Conservation (phyloP, 2,797 vertebrate species). For the Phylloscopus collybita region DNA sequence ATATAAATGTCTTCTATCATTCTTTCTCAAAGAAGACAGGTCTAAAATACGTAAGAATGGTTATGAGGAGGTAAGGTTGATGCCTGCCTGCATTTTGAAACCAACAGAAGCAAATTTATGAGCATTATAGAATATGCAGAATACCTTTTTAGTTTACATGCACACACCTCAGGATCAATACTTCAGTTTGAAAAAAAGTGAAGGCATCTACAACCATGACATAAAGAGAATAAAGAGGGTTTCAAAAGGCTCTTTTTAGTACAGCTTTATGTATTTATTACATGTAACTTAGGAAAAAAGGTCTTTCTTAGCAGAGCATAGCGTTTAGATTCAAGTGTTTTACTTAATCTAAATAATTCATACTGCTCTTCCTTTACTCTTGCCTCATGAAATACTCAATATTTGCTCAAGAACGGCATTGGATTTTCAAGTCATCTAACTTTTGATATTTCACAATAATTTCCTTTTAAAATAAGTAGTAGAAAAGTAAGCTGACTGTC, state of each 20-base stretch:
- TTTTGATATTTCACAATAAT: not conserved
- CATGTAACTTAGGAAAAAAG: not conserved
- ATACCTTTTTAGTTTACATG: not conserved
- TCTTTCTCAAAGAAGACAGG: not conserved
- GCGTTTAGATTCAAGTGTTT: not conserved
- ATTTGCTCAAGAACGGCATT: not conserved
- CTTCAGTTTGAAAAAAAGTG: not conserved
- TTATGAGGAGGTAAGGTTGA: not conserved
- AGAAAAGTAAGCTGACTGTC: not conserved
- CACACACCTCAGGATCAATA: not conserved
- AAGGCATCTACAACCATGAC: not conserved
- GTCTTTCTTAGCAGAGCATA: not conserved
- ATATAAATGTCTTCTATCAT: not conserved
- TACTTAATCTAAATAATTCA: not conserved
- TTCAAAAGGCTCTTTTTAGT: not conserved
- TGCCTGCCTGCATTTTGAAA: not conserved
- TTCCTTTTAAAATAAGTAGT: not conserved
- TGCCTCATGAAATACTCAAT: not conserved
- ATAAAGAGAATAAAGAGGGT: not conserved
- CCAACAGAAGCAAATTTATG: not conserved
- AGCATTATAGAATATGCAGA: not conserved
- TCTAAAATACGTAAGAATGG: not conserved
- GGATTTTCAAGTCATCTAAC: not conserved
- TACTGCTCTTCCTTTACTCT: not conserved
- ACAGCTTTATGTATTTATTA: not conserved